Evolutionary conservation across 2,888 invertebrate species (phyloP).

Genomic region (Xylota sylvarum): DNA sequence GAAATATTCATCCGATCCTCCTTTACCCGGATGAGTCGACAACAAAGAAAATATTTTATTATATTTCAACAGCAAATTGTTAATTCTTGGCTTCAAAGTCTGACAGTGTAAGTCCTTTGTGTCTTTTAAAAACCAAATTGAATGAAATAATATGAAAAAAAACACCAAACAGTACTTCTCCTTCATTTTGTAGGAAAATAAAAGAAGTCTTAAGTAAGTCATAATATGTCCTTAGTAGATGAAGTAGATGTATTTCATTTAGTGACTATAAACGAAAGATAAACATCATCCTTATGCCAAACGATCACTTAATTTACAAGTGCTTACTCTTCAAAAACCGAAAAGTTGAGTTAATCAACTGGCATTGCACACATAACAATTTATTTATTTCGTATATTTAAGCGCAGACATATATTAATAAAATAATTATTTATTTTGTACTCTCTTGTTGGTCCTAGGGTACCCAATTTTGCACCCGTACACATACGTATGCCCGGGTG

Average conservation of each 20-base stretch:
- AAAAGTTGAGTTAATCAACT: too few relatives aligned
- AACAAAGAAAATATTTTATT: neutral
- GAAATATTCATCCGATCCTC: constrained; percentile 26
- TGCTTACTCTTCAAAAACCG: too few relatives aligned
- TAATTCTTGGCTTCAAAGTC: neutral
- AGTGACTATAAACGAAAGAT: neutral
- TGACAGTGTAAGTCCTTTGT: neutral
- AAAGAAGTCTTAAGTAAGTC: neutral
- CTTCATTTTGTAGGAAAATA: neutral
- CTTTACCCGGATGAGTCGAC: neutral
- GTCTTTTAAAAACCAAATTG: too few relatives aligned
- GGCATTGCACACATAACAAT: too few relatives aligned
- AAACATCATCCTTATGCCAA: neutral
- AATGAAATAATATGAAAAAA: too few relatives aligned
- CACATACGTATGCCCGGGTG: too few relatives aligned
- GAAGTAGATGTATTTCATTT: neutral
- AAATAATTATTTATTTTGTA: too few relatives aligned
- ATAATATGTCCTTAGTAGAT: neutral
- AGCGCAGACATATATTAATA: too few relatives aligned
- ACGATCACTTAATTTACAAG: neutral
- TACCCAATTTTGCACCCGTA: too few relatives aligned
- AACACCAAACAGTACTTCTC: neutral
- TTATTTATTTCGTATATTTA: too few relatives aligned
- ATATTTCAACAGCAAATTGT: neutral
- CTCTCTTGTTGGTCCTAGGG: too few relatives aligned